A percentile compares a stretch with the other conserved stretches of the same genome.
Evolutionary conservation across 1,140 invertebrate genomes (phyloP).

Genomic region (Lucilia sericata): DNA sequence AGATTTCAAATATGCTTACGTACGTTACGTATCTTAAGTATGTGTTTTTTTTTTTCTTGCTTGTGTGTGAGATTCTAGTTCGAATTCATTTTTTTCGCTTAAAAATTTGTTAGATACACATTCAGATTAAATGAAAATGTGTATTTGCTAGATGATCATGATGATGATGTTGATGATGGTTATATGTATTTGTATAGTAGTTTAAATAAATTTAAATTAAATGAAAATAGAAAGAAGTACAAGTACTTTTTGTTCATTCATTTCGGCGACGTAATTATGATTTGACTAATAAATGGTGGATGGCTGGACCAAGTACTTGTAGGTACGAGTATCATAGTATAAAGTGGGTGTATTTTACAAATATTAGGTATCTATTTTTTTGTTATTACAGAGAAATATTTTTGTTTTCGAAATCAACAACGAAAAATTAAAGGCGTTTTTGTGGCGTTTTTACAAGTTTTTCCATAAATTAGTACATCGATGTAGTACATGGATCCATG

Average conservation of each 20-base stretch:
- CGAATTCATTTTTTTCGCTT: background rate
- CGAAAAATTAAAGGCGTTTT: slow-evolving; percentile 31
- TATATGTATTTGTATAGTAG: background rate
- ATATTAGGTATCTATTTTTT: too few relatives aligned
- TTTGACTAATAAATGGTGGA: background rate
- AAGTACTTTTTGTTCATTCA: background rate
- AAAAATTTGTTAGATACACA: background rate
- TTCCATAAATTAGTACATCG: too few relatives aligned
- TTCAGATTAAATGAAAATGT: background rate
- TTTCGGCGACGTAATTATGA: background rate
- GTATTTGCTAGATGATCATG: background rate
- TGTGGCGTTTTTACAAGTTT: too few relatives aligned
- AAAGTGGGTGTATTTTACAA: slow-evolving; percentile 34
- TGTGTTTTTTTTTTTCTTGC: background rate
- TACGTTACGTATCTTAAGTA: background rate
- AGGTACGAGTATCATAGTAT: background rate
- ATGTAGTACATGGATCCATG: too few relatives aligned
- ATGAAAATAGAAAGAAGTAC: slow-evolving; percentile 7
- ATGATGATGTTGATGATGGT: slow-evolving; percentile 2
- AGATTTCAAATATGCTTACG: background rate
- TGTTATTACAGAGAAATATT: too few relatives aligned
- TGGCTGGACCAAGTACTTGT: background rate
- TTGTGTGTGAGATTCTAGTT: background rate
- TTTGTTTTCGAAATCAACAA: background rate
- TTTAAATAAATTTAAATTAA: slow-evolving; percentile 28